Percentiles rank a stretch among this genome's conserved stretches.
phyloP scores from a whole-genome alignment of 2,797 vertebrate genomes.

The Helarctos malayanus region DNA sequence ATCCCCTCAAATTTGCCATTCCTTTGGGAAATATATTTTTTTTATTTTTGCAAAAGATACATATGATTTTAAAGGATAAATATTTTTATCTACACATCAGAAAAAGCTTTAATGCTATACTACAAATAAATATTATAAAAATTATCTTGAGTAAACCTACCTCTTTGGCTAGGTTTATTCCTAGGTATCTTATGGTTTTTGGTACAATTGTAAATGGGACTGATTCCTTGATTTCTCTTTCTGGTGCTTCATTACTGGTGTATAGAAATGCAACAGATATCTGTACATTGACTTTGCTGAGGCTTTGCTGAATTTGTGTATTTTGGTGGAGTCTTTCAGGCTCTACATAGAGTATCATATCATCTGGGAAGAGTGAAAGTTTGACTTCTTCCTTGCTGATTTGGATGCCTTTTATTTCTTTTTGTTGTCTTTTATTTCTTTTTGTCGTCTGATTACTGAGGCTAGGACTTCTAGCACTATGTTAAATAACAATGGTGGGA shows the following conservation, averaged over 20 bases:
- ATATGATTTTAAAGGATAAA: not conserved
- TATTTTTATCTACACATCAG: not conserved
- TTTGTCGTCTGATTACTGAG: not conserved
- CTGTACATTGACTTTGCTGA: not conserved
- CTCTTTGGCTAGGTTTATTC: not conserved
- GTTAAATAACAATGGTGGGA: not conserved
- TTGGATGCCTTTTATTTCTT: not conserved
- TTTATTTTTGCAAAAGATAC: not conserved
- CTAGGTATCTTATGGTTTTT: not conserved
- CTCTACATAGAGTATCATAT: not conserved
- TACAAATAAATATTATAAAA: not conserved
- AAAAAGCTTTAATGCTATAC: not conserved
- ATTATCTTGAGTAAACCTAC: not conserved
- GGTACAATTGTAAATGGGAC: not conserved
- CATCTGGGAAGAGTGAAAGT: not conserved
- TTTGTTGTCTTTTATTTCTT: not conserved
- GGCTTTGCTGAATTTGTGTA: not conserved
- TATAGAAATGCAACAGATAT: not conserved
- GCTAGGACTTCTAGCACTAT: not conserved
- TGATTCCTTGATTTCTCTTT: not conserved
- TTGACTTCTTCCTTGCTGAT: not conserved
- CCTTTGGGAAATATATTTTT: not conserved
- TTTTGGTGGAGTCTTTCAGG: not conserved
- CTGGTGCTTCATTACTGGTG: not conserved
- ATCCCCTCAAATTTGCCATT: not conserved